Conservation (phyloP, 2,797 vertebrate species). For the Sphenopsis melanotis region DNA sequence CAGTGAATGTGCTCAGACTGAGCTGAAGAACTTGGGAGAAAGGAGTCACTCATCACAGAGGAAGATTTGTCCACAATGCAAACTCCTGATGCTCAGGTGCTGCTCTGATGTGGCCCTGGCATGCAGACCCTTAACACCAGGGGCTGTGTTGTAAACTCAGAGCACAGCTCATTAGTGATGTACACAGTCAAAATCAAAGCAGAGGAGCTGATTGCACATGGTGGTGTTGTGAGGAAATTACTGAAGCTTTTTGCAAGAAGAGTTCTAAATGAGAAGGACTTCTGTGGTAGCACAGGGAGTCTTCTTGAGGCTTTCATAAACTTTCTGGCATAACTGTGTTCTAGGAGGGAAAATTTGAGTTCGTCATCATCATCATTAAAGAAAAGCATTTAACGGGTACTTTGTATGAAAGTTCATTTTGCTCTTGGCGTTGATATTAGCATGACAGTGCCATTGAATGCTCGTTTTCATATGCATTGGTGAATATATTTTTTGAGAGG, state of each 20-base stretch:
- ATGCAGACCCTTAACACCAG: not conserved
- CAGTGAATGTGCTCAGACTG: rapidly evolving
- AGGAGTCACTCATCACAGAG: not conserved
- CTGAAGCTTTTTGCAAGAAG: not conserved
- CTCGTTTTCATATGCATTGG: not conserved
- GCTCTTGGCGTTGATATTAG: not conserved
- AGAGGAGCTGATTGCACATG: not conserved
- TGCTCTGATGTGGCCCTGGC: not conserved
- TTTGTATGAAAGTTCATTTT: not conserved
- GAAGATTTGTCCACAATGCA: not conserved
- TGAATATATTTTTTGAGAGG: not conserved
- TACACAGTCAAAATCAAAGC: not conserved
- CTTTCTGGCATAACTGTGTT: not conserved
- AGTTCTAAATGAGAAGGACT: not conserved
- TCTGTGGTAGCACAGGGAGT: not conserved
- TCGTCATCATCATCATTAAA: not conserved
- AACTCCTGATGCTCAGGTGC: not conserved
- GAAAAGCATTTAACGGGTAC: not conserved
- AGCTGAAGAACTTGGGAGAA: not conserved
- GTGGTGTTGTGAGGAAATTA: not conserved
- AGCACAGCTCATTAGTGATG: not conserved
- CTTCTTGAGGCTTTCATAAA: not conserved
- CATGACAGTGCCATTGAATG: not conserved
- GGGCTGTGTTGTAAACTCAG: not conserved
- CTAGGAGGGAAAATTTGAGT: not conserved